Evolutionary conservation across 2,113 vertebrate species (phyloP).

Genomic region (Benitochromis conjunctus): DNA sequence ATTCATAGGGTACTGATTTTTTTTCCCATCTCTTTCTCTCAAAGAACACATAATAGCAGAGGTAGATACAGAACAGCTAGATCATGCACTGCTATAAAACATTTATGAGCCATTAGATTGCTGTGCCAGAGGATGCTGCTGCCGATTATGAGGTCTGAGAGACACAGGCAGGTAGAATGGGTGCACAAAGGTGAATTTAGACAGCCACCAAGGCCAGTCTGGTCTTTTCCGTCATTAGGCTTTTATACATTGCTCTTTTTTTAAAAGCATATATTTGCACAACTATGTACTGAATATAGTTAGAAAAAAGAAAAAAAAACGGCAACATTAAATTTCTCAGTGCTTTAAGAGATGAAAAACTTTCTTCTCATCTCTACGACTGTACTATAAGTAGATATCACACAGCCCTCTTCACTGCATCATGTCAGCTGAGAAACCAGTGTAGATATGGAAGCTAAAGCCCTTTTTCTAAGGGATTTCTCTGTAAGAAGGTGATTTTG

Average conservation of each 20-base stretch:
- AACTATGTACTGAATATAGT: neutral
- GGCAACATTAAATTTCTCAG: neutral
- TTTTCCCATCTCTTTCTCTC: slow-evolving; percentile 18
- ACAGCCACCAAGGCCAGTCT: neutral
- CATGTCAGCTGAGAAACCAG: slow-evolving; percentile 38
- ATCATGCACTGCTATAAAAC: slow-evolving; percentile 62
- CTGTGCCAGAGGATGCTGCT: slow-evolving; percentile 23
- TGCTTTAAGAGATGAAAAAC: neutral
- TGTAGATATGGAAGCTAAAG: slow-evolving; percentile 40
- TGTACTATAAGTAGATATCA: slow-evolving; percentile 10
- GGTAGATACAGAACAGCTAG: slow-evolving; percentile 44
- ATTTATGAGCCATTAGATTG: slow-evolving; percentile 65
- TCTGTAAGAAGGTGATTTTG: slow-evolving; percentile 57
- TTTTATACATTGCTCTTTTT: neutral
- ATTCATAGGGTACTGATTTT: neutral
- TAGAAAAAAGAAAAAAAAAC: neutral
- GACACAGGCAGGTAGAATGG: neutral
- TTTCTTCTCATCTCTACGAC: slow-evolving; percentile 10
- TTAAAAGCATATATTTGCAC: neutral
- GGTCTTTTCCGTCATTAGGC: neutral
- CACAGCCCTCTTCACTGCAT: slow-evolving; percentile 28
- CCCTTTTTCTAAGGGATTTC: slow-evolving; percentile 38
- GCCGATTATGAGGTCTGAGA: slow-evolving; percentile 31
- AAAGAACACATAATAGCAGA: slow-evolving; percentile 2
- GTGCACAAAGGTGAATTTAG: slow-evolving; percentile 6